Evolutionary conservation across 2,888 invertebrate genomes (phyloP), one percentile per base, ranked within the genome.

Genomic region (Caenorhabditis imperialis): DNA sequence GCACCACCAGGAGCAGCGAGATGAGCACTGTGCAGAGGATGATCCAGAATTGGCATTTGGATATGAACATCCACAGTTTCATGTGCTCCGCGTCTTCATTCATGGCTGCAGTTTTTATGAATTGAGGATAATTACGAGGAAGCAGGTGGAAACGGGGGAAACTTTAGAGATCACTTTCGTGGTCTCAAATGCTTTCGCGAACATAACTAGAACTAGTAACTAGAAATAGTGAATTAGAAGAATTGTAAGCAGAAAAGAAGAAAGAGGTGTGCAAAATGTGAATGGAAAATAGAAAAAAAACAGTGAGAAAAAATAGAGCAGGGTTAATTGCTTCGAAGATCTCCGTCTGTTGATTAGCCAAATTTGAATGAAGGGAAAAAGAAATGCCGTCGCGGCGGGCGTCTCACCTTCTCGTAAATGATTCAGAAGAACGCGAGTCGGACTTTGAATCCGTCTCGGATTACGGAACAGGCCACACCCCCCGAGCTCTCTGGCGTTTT

Each of bases 41-140:
- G 27, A 79, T 70, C 79, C 77, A 77, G 48, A 75, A 75, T 48
- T 79, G 79, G 37, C 75, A 73, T 38, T 62, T 53, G 5, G 77
- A 77, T n/a, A 79, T 60, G 50, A 75, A 77, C 65, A 79, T 60
- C 79, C 79, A 79, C 16, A 75, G 37, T 37, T 58, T 51, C 35
- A 73, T 40, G 40, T 65, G 60, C 38, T 73, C 65, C 8, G 48
- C 40, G 5, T 47, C 61, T 16, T 7, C 8, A 35, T 35, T 35
- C 35, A n/a, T n/a, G n/a, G n/a, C n/a, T n/a, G n/a, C n/a, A n/a
- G n/a, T n/a, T n/a, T n/a, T n/a, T n/a, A n/a, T n/a, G n/a, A n/a
- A n/a, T n/a, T n/a, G n/a, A n/a, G n/a, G 25, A n/a, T 1, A 27
- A 25, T 4, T 7, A 23, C 38, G 8, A 38, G n/a, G 38, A 38